phyloP scores from a whole-genome alignment of 2,113 vertebrate species.

The Acinonyx jubatus region DNA sequence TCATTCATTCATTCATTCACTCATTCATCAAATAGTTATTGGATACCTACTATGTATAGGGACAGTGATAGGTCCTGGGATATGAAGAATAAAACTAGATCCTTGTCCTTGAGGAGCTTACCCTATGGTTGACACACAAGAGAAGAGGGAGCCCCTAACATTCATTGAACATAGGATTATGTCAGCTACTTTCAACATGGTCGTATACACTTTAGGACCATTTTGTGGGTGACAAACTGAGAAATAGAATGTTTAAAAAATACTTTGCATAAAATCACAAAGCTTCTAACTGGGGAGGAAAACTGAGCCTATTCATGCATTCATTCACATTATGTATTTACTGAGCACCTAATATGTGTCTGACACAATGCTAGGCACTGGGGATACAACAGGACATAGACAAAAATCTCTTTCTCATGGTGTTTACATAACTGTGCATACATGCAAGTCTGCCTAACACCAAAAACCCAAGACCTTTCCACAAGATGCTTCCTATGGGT shows the following conservation, averaged over 20 bases:
- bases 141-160: background rate
- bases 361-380: background rate
- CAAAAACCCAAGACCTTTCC: background rate
- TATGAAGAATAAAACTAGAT: background rate
- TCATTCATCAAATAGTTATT: background rate
- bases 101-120: background rate
- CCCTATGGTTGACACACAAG: background rate
- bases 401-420: background rate
- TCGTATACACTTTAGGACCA: background rate
- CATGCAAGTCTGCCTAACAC: background rate
- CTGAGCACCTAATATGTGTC: background rate
- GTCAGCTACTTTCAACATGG: background rate
- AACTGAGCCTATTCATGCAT: background rate
- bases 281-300: background rate
- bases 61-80: background rate
- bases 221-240: background rate
- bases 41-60: background rate
- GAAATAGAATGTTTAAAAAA: background rate
- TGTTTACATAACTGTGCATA: background rate
- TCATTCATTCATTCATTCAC: background rate
- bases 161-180: background rate
- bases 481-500: background rate
- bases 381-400: background rate
- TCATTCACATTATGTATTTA: background rate
- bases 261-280: background rate